Evolutionary conservation across 2,888 invertebrate genomes (phyloP).

Genomic region (Agonopterix subpropinquella): DNA sequence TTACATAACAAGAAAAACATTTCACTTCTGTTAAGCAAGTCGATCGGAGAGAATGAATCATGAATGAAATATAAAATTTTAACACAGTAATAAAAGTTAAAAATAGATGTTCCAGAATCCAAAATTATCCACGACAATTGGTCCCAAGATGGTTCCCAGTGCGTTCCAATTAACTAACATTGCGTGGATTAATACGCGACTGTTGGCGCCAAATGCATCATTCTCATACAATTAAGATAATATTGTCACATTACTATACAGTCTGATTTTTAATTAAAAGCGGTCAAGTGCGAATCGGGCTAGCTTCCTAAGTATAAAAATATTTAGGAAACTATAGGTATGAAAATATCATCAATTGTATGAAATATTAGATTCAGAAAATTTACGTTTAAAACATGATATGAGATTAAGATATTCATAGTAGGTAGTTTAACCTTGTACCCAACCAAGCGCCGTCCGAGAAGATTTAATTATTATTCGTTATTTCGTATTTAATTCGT

Average conservation of each 20-base stretch:
- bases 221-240: constrained; percentile 12
- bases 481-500: constrained; percentile 29
- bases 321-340: too few species aligned
- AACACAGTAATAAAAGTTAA: constrained; percentile 20
- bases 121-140: constrained; percentile 52
- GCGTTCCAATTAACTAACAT: constrained; percentile 62
- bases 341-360: too few species aligned
- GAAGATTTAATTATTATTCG: constrained; percentile 45
- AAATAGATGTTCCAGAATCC: constrained; percentile 55
- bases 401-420: background rate
- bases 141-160: constrained; percentile 41
- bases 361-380: too few species aligned
- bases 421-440: constrained; percentile 32
- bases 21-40: too few species aligned
- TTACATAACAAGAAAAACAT: too few species aligned
- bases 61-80: background rate
- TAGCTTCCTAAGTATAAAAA: too few species aligned
- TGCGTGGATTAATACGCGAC: constrained; percentile 31
- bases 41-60: too few species aligned
- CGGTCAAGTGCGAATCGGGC: too few species aligned
- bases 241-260: constrained; percentile 5
- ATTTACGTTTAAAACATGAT: too few species aligned
- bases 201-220: constrained; percentile 45
- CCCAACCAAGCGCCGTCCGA: constrained; percentile 2
- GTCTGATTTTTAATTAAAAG: too few species aligned